phyloP scores from a whole-genome alignment of 2,888 invertebrate genomes.

The Drymonia ruficornis region DNA sequence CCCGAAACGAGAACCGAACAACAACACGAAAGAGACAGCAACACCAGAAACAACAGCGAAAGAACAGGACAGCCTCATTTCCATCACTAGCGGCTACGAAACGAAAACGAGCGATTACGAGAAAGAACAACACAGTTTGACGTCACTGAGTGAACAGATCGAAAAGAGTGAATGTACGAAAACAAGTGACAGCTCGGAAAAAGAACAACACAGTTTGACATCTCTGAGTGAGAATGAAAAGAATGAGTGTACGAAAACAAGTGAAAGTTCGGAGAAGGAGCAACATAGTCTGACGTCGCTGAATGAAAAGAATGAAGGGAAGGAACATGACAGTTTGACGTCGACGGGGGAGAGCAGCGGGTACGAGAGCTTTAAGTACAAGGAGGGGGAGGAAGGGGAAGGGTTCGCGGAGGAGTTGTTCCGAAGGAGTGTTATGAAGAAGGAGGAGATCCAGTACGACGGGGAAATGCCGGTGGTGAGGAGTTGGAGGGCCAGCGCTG shows the following conservation, averaged over 20 bases:
- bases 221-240: conserved; percentile 29
- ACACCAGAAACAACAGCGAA: conserved; percentile 52
- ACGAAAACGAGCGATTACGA: conserved; percentile 61
- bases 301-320: conserved; percentile 55
- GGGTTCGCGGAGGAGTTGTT: conserved; percentile 74
- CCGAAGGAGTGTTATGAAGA: conserved; percentile 71
- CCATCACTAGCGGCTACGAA: conserved; percentile 77
- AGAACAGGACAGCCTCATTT: conserved; percentile 76
- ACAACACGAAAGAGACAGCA: conserved; percentile 69
- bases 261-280: conserved; percentile 61
- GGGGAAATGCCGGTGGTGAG: conserved; percentile 55
- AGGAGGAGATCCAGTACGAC: conserved; percentile 60
- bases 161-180: conserved; percentile 38
- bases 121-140: conserved; percentile 40
- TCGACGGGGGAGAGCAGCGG: conserved; percentile 89
- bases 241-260: conserved; percentile 26
- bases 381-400: conserved; percentile 83
- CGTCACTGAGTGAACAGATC: conserved; percentile 30
- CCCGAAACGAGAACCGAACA: conserved; percentile 68
- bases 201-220: conserved; percentile 38
- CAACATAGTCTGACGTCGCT: conserved; percentile 67
- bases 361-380: conserved; percentile 86
- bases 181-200: conserved; percentile 54
- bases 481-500: conserved; percentile 70
- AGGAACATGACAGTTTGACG: conserved; percentile 78